Evolutionary conservation across 1,140 invertebrate genomes (phyloP).

Genomic region (Arctopsyche grandis): DNA sequence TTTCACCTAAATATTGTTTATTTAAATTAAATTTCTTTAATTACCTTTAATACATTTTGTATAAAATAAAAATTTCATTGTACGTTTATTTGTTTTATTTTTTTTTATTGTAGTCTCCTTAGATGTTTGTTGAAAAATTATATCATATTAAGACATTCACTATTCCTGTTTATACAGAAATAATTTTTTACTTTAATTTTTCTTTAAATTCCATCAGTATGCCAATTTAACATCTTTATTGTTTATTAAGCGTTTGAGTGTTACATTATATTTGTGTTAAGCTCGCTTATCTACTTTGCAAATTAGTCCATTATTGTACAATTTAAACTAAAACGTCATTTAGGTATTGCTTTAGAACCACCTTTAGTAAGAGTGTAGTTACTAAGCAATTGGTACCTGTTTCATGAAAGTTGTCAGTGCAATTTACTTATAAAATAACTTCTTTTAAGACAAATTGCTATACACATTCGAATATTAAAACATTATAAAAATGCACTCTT

Average conservation of each 20-base stretch:
- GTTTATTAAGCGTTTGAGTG: neutral
- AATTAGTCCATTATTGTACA: neutral
- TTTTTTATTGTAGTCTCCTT: too few species aligned
- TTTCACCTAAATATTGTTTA: neutral
- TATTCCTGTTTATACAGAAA: neutral
- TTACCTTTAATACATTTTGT: neutral
- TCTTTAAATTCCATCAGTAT: neutral
- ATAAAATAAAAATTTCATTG: neutral
- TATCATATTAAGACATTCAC: slow-evolving; percentile 18
- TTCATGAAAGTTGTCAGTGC: neutral
- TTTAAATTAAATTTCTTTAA: slow-evolving; percentile 4
- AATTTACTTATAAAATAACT: neutral
- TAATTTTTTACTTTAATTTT: slow-evolving; percentile 16
- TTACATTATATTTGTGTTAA: neutral
- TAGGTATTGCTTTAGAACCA: slow-evolving; percentile 1
- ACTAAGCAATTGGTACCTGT: slow-evolving; percentile 17
- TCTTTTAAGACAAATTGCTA: neutral
- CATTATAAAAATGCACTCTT: neutral
- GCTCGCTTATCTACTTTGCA: neutral
- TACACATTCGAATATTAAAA: neutral
- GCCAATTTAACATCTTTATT: neutral
- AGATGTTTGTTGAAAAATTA: slow-evolving; percentile 3
- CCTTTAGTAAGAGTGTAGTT: slow-evolving; percentile 1
- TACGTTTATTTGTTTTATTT: too few species aligned
- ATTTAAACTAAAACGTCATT: too few species aligned